Evolutionary conservation across 2,797 vertebrate species (phyloP).

Genomic region (Eupleurogrammus muticus): DNA sequence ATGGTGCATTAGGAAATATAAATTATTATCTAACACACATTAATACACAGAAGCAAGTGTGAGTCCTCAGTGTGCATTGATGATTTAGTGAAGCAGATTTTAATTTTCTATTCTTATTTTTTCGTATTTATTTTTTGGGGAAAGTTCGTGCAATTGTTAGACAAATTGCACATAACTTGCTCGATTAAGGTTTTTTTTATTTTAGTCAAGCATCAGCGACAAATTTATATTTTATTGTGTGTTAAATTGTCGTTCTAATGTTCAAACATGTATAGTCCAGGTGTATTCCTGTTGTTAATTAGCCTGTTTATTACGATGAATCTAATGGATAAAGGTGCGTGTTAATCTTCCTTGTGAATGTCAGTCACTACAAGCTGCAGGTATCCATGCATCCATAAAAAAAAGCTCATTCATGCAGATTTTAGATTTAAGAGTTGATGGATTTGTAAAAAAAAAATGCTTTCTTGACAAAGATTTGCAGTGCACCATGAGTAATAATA

Average conservation of each 20-base stretch:
- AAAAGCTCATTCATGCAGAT: background rate
- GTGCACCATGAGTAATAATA: background rate
- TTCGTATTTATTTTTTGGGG: background rate
- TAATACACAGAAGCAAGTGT: conserved; percentile 27
- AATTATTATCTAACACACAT: conserved; percentile 59
- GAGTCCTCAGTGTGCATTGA: conserved; percentile 23
- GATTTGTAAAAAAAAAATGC: background rate
- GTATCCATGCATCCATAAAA: background rate
- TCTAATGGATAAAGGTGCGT: background rate
- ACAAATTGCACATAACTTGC: background rate
- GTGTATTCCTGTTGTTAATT: background rate
- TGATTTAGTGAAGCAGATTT: conserved; percentile 26
- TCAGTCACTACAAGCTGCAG: background rate
- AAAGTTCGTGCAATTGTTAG: background rate
- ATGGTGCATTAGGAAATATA: conserved; percentile 46
- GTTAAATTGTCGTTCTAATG: background rate
- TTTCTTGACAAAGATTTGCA: background rate
- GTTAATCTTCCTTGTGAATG: background rate
- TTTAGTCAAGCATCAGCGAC: background rate
- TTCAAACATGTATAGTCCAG: background rate
- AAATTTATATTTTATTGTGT: background rate
- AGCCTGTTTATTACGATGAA: background rate
- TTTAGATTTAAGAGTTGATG: background rate
- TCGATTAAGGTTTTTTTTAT: conserved; percentile 1
- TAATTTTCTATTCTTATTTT: background rate